Conservation (phyloP, 1,140 invertebrate genomes). For the Listronotus bonariensis region DNA sequence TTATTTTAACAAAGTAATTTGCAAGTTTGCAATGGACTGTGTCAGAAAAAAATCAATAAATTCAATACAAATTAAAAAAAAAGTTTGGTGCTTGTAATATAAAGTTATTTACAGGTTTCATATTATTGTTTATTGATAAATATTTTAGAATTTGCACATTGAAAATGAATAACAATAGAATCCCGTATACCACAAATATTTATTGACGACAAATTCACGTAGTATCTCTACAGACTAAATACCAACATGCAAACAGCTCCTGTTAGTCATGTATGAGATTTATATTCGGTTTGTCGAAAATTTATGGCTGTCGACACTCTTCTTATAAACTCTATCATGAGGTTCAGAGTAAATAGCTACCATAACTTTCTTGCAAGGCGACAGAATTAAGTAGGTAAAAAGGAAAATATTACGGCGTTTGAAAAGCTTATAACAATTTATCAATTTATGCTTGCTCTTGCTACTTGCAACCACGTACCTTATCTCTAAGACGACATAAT, state of each 20-base stretch:
- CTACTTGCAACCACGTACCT: conserved; percentile 17
- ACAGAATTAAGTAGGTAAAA: conserved; percentile 39
- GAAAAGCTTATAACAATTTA: conserved; percentile 39
- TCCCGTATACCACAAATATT: too few relatives aligned
- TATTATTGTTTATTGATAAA: too few relatives aligned
- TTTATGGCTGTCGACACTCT: conserved; percentile 33
- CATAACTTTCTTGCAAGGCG: conserved; percentile 33
- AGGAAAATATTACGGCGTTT: conserved; percentile 36
- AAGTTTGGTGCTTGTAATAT: too few relatives aligned
- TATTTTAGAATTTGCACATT: too few relatives aligned
- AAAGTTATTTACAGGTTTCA: too few relatives aligned
- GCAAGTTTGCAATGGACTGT: too few relatives aligned
- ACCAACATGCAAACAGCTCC: conserved; percentile 6
- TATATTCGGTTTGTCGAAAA: conserved; percentile 25
- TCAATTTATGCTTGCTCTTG: conserved; percentile 31
- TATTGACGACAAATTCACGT: not conserved
- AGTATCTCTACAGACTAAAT: not conserved
- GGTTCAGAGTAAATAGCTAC: conserved; percentile 32
- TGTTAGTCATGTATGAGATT: conserved; percentile 24
- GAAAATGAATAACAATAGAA: too few relatives aligned
- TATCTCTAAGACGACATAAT: conserved; percentile 30
- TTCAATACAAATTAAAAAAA: too few relatives aligned
- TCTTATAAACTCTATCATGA: conserved; percentile 35
- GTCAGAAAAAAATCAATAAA: too few relatives aligned
- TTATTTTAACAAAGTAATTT: too few relatives aligned